phyloP scores from a whole-genome alignment of 2,797 vertebrate genomes.

The Miopithecus talapoin region DNA sequence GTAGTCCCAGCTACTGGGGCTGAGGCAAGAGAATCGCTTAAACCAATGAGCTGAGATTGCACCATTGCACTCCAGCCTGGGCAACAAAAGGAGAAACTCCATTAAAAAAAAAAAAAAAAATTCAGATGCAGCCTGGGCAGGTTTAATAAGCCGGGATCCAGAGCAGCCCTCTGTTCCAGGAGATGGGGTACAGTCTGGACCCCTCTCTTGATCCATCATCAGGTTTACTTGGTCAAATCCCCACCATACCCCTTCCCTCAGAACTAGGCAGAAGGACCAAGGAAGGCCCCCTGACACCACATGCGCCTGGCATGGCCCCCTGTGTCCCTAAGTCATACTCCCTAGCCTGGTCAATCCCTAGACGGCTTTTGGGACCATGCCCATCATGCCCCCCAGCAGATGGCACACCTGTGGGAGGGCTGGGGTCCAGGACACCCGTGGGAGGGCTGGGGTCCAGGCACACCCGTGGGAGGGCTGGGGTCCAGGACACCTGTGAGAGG shows the following conservation, averaged over 20 bases:
- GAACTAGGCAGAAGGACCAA: not conserved
- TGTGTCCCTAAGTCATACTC: not conserved
- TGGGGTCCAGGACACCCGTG: not conserved
- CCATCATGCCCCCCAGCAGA: not conserved
- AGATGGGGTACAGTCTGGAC: not conserved
- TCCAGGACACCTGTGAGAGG: not conserved
- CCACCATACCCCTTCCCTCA: not conserved
- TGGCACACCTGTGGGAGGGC: not conserved
- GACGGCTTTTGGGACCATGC: not conserved
- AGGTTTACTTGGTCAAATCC: constrained; percentile 29
- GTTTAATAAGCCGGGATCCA: not conserved
- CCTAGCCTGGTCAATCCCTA: not conserved
- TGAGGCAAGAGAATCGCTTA: not conserved
- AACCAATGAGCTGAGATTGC: no score
- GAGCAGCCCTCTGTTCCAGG: not conserved
- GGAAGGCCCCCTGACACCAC: not conserved
- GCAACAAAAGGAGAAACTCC: not conserved
- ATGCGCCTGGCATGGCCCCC: not conserved
- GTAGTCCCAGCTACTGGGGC: not conserved
- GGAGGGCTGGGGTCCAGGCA: not conserved
- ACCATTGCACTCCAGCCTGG: no score
- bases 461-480: not conserved
- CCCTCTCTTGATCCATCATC: not conserved
- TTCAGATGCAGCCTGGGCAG: not conserved
- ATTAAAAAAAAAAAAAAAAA: not conserved